Base-by-base conservation (phyloP, 1,140 invertebrate genomes). In the Temnothorax nylanderi region DNA sequence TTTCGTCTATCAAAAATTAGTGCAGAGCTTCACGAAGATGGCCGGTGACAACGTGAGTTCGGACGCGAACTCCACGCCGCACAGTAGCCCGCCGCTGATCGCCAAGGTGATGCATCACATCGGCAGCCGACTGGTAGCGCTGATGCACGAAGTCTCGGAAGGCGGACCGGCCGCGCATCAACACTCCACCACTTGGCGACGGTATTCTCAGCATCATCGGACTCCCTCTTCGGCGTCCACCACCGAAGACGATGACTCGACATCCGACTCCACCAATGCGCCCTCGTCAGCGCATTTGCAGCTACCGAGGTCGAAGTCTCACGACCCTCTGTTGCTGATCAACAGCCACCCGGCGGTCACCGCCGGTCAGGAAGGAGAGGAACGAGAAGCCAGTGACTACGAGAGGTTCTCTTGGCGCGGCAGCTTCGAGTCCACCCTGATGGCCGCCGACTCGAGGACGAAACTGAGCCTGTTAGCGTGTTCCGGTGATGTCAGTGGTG, bases 71-170 rank as follows among this genome's bases (percentile, higher is more conserved):
- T 95, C 95, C 8, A 94, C 96, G 0, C 96, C 97, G 0, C 97
- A 97, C 90, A 97, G 97, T 64, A 98, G 98, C 2, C 98, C 98
- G 0, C 98, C 98, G 0, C 93, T 99, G n/a, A 97, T 98, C 62
- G 98, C 98, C 13, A 98, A 98, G 95, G 98, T 99, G 0, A 98
- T 99, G 97, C 97, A 98, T 86, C 98, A 99, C 89, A 99, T 99
- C 62, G 98, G 98, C 1, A 98, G 98, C 60, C 95, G 98, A n/a
- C 94, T 99, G 47, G 98, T 98, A 2, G 98, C 98, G 0, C 95
- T 99, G 47, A 99, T 99, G 98, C 98, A 98, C 92, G 98, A 99
- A 92, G 98, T 99, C 4, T 98, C 97, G 21, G 97, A 97, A 84
- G 97, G 97, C 44, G 96, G 97, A 64, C 92, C 94, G 5, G 87